Evolutionary conservation across 2,113 vertebrate species (phyloP), one percentile per base, ranked within the genome.

Genomic region (Plectropomus leopardus): DNA sequence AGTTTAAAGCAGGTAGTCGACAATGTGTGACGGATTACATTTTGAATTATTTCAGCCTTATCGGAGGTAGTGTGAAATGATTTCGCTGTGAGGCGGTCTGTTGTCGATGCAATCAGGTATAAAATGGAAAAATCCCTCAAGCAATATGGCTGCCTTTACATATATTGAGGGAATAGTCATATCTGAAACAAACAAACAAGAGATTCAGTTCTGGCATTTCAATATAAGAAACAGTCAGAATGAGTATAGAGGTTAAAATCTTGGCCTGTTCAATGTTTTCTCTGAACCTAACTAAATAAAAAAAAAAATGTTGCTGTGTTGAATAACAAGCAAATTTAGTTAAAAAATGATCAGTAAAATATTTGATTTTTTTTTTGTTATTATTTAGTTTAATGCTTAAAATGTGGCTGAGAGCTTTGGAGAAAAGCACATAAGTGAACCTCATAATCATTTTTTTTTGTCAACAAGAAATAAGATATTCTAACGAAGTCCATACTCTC

Each of bases 1-100:
- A 85, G 65, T 84, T 73, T 64, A 28, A 81, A 84, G 87, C 55
- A 72, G 65, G 51, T 45, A 57, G 61, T 45, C 21, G 54, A 17
- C 74, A 80, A 72, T 82, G 75, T 89, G 73, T 83, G 81, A 87
- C 26, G 28, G 86, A 83, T 90, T 90, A 84, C 47, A 34, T 51
- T 63, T 45, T 19, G 54, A 83, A 58, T 61, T 44, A 70, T 64
- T 79, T 47, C 65, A 47, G 54, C 59, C 57, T 76, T 64, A 85
- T 85, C 80, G 2, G 44, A 59, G 54, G 34, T 11, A 3, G 30
- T 69, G 81, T 44, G 64, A 82, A 76, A 63, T 17, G 28, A 34
- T 40, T 60, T 58, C n/a, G 0, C 61, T 21, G 57, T 34, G 1
- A 57, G 26, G 64, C 60, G 50, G 21, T 32, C 24, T 44, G 82